phyloP scores from a whole-genome alignment of 2,797 vertebrate species.

The Benthosema pterotum region DNA sequence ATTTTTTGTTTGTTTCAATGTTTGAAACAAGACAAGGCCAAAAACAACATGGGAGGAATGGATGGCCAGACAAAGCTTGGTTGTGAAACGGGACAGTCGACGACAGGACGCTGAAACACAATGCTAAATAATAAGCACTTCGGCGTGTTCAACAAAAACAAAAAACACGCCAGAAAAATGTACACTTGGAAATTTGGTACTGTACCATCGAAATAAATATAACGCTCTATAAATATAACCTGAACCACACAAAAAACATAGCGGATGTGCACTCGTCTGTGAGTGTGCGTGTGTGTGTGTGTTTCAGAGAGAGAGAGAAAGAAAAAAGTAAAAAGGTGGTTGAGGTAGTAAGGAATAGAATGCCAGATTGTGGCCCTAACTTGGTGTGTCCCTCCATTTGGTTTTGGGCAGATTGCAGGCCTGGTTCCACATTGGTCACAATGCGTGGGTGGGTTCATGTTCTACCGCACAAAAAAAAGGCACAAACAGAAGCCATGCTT shows the following conservation, averaged over 20 bases:
- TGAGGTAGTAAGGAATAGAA: constrained; percentile 38
- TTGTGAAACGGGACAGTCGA: constrained; percentile 7
- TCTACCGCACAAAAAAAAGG: constrained; percentile 52
- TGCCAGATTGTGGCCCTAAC: constrained; percentile 41
- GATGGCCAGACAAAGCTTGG: no score
- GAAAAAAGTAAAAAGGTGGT: constrained; percentile 42
- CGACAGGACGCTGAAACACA: constrained; percentile 28
- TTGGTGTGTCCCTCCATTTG: constrained; percentile 52
- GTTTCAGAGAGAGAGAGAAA: no score
- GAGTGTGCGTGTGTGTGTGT: no score
- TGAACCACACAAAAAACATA: constrained; percentile 47
- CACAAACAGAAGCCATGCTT: constrained; percentile 54
- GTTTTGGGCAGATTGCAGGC: constrained; percentile 67
- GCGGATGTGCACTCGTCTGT: background rate
- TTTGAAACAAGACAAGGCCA: no score
- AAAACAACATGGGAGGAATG: no score
- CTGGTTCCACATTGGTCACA: constrained; percentile 61
- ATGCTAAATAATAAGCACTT: constrained; percentile 37
- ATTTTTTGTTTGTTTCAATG: no score
- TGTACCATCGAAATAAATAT: constrained; percentile 48
- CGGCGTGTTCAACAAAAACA: constrained; percentile 51
- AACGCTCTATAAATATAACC: constrained; percentile 28
- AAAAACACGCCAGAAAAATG: constrained; percentile 44
- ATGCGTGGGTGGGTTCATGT: constrained; percentile 45
- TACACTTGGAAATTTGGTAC: constrained; percentile 31